These are phyloP conservation scores for Darevskia mixta DNA, from an alignment of 2,797 vertebrate genomes.

Conservation along the genomic window DNA sequence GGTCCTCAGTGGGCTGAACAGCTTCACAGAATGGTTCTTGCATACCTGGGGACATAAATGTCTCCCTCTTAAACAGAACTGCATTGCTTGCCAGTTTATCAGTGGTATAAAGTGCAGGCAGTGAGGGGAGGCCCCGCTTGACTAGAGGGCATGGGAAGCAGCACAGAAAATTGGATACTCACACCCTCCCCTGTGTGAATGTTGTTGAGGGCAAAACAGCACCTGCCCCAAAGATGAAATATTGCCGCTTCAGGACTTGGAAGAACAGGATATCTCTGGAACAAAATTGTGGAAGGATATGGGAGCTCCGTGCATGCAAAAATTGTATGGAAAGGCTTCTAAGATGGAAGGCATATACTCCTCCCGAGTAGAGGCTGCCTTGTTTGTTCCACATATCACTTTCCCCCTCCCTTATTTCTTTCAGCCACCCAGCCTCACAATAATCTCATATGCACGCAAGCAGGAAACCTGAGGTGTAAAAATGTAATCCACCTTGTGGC, in stretches of 20 bases:
- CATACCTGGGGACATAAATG: neutral
- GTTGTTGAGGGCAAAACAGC: neutral
- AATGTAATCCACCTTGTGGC: conserved; percentile 85
- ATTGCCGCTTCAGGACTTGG: neutral
- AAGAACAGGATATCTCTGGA: neutral
- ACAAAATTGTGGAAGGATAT: neutral
- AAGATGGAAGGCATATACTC: neutral
- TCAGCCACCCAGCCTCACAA: conserved; percentile 49
- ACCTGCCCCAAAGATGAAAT: neutral
- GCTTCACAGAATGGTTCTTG: neutral
- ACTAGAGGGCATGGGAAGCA: neutral
- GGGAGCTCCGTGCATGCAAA: neutral
- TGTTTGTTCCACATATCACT: neutral
- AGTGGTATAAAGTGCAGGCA: neutral
- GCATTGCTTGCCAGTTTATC: neutral
- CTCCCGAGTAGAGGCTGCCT: neutral
- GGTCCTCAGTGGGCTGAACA: neutral
- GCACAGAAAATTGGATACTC: neutral
- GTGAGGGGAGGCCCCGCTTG: neutral
- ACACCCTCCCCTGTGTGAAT: neutral
- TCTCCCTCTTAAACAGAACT: neutral
- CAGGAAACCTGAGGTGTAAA: conserved; percentile 82
- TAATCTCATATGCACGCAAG: conserved; percentile 80
- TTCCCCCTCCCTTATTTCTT: conserved; percentile 33
- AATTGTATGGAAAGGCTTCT: neutral